Percentiles rank a stretch among this genome's conserved stretches.
Conservation (phyloP, 2,888 invertebrate genomes). For the Pristionchus entomophagus region DNA sequence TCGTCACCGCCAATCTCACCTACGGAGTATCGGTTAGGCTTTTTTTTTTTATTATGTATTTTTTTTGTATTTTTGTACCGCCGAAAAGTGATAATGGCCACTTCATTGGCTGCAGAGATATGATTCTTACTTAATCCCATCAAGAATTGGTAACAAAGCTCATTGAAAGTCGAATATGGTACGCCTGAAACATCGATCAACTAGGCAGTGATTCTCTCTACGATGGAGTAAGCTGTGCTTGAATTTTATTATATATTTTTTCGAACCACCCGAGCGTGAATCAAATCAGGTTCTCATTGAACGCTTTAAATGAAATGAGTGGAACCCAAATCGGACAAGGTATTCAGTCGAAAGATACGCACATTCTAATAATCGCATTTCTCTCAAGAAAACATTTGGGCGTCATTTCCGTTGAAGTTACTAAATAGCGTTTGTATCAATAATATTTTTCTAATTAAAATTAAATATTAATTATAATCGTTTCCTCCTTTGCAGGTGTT, state of each 20-base stretch:
- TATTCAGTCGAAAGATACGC: too few species aligned
- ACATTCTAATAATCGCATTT: too few species aligned
- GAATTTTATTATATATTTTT: too few species aligned
- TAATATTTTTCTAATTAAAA: too few species aligned
- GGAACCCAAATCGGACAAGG: not conserved
- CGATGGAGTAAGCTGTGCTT: too few species aligned
- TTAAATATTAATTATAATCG: not conserved
- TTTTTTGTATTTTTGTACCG: not conserved
- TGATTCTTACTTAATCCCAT: not conserved
- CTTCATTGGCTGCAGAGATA: not conserved
- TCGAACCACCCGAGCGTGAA: too few species aligned
- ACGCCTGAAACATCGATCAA: not conserved
- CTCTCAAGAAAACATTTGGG: too few species aligned
- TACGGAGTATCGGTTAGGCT: slow-evolving; percentile 76
- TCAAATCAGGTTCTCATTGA: too few species aligned
- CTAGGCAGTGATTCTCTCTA: too few species aligned
- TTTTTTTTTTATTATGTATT: slow-evolving; percentile 51
- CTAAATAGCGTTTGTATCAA: too few species aligned
- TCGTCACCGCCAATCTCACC: slow-evolving; percentile 74
- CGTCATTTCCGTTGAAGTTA: too few species aligned
- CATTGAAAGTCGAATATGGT: not conserved
- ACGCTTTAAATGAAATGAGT: not conserved
- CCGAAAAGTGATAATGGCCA: not conserved
- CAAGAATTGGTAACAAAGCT: not conserved
- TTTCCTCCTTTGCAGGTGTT: slow-evolving; percentile 53